A percentile compares a stretch with the other conserved stretches of the same genome.
phyloP scores from a whole-genome alignment of 2,888 invertebrate species.

The Scrobipalpa atriplicella region DNA sequence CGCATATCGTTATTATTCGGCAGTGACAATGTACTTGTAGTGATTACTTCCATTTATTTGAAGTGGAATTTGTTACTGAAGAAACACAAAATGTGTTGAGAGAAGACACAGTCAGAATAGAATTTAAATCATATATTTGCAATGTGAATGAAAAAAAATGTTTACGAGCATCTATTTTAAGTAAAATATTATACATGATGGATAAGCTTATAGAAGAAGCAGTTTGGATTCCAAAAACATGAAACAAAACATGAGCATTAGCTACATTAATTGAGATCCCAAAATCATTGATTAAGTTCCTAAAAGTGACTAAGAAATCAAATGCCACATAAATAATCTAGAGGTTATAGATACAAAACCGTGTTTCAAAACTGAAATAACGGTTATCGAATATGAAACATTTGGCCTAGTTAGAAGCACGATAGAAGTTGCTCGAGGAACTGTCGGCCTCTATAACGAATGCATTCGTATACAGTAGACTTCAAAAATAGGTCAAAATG shows the following conservation, averaged over 20 bases:
- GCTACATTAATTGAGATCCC: no score
- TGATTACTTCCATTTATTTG: background rate
- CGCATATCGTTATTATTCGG: background rate
- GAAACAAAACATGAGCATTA: no score
- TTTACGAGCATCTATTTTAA: no score
- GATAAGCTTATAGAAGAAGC: no score
- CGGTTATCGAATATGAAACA: background rate
- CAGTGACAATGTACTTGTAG: conserved; percentile 7
- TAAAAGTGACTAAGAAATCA: no score
- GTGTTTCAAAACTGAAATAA: background rate
- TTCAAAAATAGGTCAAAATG: conserved; percentile 31
- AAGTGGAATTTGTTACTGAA: background rate
- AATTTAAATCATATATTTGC: no score
- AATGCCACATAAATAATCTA: no score
- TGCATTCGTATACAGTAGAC: conserved; percentile 25
- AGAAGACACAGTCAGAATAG: no score
- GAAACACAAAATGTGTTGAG: background rate
- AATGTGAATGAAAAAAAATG: no score
- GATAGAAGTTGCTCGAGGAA: background rate
- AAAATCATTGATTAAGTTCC: no score
- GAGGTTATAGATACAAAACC: background rate
- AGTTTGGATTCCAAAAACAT: no score
- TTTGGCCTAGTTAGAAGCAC: background rate
- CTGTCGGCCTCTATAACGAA: conserved; percentile 21
- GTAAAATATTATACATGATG: no score